These are phyloP conservation scores for Drosophila auraria DNA, from an alignment of 1,140 invertebrate species.

Conservation along the genomic window DNA sequence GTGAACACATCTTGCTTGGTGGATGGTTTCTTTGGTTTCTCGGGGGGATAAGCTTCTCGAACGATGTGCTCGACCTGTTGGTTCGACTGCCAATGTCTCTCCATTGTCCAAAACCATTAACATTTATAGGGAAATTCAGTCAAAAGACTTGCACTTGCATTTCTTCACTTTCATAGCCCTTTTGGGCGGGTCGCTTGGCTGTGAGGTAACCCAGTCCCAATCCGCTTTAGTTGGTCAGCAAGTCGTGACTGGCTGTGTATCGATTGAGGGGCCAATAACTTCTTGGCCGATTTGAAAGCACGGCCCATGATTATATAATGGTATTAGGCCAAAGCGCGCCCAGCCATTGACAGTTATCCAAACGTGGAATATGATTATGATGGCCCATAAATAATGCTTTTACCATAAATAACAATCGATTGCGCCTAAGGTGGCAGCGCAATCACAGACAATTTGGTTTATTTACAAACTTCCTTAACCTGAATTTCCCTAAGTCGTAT, in stretches of 20 bases:
- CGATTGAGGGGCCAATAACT: constrained; percentile 44
- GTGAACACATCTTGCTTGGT: constrained; percentile 67
- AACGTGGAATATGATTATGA: constrained; percentile 45
- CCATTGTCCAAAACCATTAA: constrained; percentile 16
- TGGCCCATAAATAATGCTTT: constrained; percentile 43
- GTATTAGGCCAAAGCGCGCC: constrained; percentile 12
- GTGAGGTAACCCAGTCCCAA: constrained; percentile 40
- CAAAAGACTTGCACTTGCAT: constrained; percentile 55
- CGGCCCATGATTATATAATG: constrained; percentile 49
- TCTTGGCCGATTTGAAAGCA: constrained; percentile 52
- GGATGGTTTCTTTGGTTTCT: constrained; percentile 16
- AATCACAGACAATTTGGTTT: constrained; percentile 17
- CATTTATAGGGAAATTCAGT: constrained; percentile 64
- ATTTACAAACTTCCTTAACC: constrained; percentile 6
- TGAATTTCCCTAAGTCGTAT: constrained; percentile 7
- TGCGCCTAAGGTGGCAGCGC: constrained; percentile 32
- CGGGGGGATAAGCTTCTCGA: constrained; percentile 18
- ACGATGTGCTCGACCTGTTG: constrained; percentile 32
- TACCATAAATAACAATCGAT: constrained; percentile 32
- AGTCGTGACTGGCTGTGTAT: constrained; percentile 40
- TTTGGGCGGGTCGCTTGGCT: constrained; percentile 14
- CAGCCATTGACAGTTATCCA: constrained; percentile 48
- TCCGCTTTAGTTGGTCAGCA: constrained; percentile 39
- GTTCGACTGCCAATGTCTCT: constrained; percentile 38
- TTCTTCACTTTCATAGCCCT: constrained; percentile 62